phyloP scores from a whole-genome alignment of 1,140 invertebrate genomes.

The Matsumurasca onukii region DNA sequence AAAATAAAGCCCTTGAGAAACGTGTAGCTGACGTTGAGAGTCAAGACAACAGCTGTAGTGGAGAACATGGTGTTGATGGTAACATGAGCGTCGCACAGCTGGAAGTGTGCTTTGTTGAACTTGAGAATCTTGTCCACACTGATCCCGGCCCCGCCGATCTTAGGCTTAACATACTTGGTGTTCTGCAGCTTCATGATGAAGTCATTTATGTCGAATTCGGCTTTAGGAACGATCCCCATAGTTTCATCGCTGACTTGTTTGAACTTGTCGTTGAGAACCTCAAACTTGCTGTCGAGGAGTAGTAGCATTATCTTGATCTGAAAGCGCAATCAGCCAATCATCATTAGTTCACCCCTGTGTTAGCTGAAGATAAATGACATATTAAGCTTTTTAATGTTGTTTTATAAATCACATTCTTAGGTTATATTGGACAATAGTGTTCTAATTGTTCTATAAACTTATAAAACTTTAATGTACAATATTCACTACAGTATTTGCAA shows the following conservation, averaged over 20 bases:
- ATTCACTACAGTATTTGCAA: too few relatives aligned
- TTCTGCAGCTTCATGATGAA: background rate
- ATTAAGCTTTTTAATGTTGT: too few relatives aligned
- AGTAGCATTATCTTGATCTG: conserved; percentile 9
- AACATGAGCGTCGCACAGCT: conserved; percentile 5
- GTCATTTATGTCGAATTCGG: background rate
- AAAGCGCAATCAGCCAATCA: too few relatives aligned
- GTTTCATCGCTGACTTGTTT: background rate
- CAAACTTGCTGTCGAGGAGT: conserved; percentile 3
- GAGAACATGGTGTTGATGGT: conserved; percentile 6
- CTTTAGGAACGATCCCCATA: background rate
- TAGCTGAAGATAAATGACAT: too few relatives aligned
- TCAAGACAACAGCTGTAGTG: background rate
- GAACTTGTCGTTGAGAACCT: conserved; percentile 1
- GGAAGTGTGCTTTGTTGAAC: conserved; percentile 8
- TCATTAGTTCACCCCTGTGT: too few relatives aligned
- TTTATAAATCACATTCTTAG: too few relatives aligned
- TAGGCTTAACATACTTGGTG: background rate
- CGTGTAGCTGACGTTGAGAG: background rate
- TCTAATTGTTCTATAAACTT: too few relatives aligned
- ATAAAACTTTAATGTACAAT: too few relatives aligned
- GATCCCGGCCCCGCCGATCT: background rate
- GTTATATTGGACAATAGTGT: too few relatives aligned
- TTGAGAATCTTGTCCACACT: conserved; percentile 13
- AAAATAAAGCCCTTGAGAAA: background rate